Evolutionary conservation across 2,888 invertebrate genomes (phyloP), one percentile per base, ranked within the genome.

Genomic region (Erebia aethiops): DNA sequence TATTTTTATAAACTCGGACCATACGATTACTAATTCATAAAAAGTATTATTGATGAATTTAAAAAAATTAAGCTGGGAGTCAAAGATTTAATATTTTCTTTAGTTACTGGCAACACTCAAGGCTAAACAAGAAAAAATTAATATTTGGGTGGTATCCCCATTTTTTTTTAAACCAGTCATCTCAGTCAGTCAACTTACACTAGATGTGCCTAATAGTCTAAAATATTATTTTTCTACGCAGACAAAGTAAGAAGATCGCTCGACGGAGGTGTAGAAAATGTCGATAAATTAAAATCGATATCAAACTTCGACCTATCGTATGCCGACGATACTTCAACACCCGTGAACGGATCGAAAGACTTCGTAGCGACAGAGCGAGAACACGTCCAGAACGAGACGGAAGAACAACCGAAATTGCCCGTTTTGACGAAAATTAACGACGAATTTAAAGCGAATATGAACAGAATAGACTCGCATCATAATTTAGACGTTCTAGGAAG

Each of bases 381-480:
- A 26, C 77, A 80, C 61, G 14, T 82, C n/a, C 83, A 86, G 51
- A 77, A 79, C 2, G 85, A 86, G 61, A 80, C 74, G 0, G 84
- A 86, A 51, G 81, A 76, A 0, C 0, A 75, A 41, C 66, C 72
- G 14, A 67, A 62, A 10, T 63, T 79, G 4, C 84, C 83, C 0
- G 75, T 78, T 8, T 75, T 80, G 1, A 70, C 78, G 0, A 84
- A 82, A 62, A 76, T 82, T 0, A 75, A 82, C 0, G 89, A 91
- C 4, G 92, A 92, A 7, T 80, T 88, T 0, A 93, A 93, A 76
- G 94, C 94, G 1, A 94, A 93, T 69, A 93, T 94, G 77, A 94
- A 93, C 67, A 85, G 94, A 69, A 92, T 94, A 71, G 93, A 93
- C 66, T 94, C 93, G 0, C 94, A 94, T 74, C 94, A 93, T 70